Evolutionary conservation across 2,888 invertebrate genomes (phyloP), one percentile per base, ranked within the genome.

Genomic region (Keiferia lycopersicella): DNA sequence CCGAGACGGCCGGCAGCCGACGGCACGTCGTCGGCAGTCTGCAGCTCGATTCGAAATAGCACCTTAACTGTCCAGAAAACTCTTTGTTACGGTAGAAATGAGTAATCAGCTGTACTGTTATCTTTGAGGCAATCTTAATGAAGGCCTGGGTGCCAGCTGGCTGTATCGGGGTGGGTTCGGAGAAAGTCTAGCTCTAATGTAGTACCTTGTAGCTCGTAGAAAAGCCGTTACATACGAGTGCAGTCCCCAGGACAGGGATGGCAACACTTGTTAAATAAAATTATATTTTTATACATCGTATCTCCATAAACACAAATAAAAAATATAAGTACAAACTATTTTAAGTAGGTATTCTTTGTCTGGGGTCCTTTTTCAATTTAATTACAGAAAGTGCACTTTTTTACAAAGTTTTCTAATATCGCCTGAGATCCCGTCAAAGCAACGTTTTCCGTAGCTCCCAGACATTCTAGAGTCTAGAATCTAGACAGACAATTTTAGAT

Each of bases 71-170:
- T 50, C 18, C 50, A 2, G 18, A 50, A 50, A 41, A 41, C 14
- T 50, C 18, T 50, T 50, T 50, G 50, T 50, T 18, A 16, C 18
- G 58, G n/a, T 11, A 26, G 38, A 34, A 50, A 50, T 50, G 50
- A 50, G 50, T 50, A 48, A 48, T 18, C 18, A 18, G 18, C 18
- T 4, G 18, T 18, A 48, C 48, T 18, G 48, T 48, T 48, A 48
- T 18, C 48, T 48, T 4, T 18, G 12, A 20, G 12, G 51, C 12
- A 51, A 51, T 51, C 51, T 51, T 51, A 51, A 20, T 20, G 12
- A 22, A 51, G 51, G 11, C 48, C 22, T 11, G 20, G 51, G 20
- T 18, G n/a, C 18, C n/a, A 2, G 11, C 22, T 22, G 22, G 51
- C 20, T 51, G 51, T 12, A 18, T 12, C 18, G 51, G 51, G 51